Conservation (phyloP, 64 coral and sea anemone species). For the Stichodactyla helianthus region DNA sequence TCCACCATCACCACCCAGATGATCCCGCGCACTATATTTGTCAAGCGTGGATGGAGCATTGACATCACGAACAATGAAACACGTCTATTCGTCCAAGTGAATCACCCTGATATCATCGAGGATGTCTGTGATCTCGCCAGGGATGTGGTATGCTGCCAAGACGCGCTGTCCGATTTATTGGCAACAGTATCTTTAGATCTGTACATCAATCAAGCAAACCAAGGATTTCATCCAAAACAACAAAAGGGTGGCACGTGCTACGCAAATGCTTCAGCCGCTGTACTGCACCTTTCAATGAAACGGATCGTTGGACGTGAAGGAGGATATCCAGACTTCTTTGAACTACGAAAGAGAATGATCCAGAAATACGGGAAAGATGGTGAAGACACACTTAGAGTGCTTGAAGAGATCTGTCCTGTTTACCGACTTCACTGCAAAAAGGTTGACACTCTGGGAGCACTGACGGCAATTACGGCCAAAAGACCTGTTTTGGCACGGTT, state of each 20-base stretch:
- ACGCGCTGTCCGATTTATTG: slow-evolving; percentile 23
- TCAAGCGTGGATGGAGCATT: slow-evolving; percentile 45
- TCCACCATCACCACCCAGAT: slow-evolving; percentile 18
- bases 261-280: slow-evolving; percentile 53
- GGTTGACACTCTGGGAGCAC: slow-evolving; percentile 7
- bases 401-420: background rate
- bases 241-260: slow-evolving; percentile 30
- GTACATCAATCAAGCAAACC: slow-evolving; percentile 34
- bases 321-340: slow-evolving; percentile 46
- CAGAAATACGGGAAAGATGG: background rate
- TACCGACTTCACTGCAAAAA: slow-evolving; percentile 25
- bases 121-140: slow-evolving; percentile 24
- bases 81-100: slow-evolving; percentile 42
- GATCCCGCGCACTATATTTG: slow-evolving; percentile 46
- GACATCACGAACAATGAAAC: slow-evolving; percentile 56
- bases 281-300: slow-evolving; percentile 50
- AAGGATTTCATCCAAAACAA: background rate
- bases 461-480: background rate
- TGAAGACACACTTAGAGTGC: background rate
- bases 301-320: slow-evolving; percentile 44
- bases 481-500: slow-evolving; percentile 38
- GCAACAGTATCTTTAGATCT: slow-evolving; percentile 26
- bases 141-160: slow-evolving; percentile 25
- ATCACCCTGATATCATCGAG: slow-evolving; percentile 44
- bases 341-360: slow-evolving; percentile 26